phyloP scores from a whole-genome alignment of 2,113 vertebrate genomes.

The Hystrix cristata region DNA sequence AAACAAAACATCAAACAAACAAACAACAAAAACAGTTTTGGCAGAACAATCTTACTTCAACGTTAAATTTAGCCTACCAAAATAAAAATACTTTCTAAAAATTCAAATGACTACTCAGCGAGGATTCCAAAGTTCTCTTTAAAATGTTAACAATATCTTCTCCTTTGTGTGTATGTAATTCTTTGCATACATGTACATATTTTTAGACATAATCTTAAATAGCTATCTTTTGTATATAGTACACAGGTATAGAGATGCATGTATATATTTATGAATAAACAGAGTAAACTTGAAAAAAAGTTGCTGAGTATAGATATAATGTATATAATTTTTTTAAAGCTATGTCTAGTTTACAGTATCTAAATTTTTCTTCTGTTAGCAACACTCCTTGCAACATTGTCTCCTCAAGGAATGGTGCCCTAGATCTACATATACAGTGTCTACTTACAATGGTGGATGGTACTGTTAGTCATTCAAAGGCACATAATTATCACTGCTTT shows the following conservation, averaged over 20 bases:
- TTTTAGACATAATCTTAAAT: neutral
- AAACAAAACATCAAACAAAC: neutral
- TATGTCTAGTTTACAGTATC: slow-evolving; percentile 59
- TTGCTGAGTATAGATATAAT: neutral
- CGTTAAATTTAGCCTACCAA: neutral
- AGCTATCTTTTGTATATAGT: neutral
- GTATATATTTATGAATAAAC: neutral
- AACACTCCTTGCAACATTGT: slow-evolving; percentile 69
- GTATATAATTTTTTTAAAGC: neutral
- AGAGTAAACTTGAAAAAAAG: neutral
- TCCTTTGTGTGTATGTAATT: neutral
- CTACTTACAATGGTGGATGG: neutral
- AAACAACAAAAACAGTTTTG: neutral
- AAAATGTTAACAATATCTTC: neutral
- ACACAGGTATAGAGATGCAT: neutral
- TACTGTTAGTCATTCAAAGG: neutral
- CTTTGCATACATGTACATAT: neutral
- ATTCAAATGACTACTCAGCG: neutral
- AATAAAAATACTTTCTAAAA: slow-evolving; percentile 29
- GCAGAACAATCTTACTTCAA: neutral
- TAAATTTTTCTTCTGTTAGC: slow-evolving; percentile 60
- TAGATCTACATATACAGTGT: neutral
- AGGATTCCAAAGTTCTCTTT: neutral
- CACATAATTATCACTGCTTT: slow-evolving; percentile 65
- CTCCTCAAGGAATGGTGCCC: slow-evolving; percentile 50